A percentile compares a stretch with the other conserved stretches of the same genome.
Evolutionary conservation across 2,888 invertebrate species (phyloP).

Genomic region (Lepidochrysops patricia): DNA sequence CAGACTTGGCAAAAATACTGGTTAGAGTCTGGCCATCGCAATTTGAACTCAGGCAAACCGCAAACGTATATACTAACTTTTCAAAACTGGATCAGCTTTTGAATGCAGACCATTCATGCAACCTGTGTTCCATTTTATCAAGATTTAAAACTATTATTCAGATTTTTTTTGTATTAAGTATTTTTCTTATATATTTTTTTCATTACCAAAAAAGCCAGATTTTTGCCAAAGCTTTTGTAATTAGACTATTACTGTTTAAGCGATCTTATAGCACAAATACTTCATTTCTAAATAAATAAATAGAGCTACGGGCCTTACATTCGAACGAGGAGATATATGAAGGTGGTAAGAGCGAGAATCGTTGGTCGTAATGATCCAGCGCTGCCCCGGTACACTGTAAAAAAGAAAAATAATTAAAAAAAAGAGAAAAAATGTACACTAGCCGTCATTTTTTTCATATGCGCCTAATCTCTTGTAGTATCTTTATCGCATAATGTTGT

Average conservation of each 20-base stretch:
- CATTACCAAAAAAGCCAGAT: neutral
- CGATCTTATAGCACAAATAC: conserved; percentile 20
- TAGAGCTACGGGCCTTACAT: conserved; percentile 38
- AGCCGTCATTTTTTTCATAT: too few species aligned
- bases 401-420: conserved; percentile 22
- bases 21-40: too few species aligned
- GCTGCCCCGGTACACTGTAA: conserved; percentile 45
- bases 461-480: too few species aligned
- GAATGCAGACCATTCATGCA: too few species aligned
- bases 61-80: too few species aligned
- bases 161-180: neutral
- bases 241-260: conserved; percentile 13
- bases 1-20: neutral
- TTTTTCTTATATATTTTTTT: neutral
- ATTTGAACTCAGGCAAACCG: too few species aligned
- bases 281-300: conserved; percentile 49
- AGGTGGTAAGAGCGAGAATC: conserved; percentile 34
- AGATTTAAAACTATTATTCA: too few species aligned
- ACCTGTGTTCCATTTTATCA: neutral
- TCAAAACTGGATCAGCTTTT: too few species aligned
- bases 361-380: conserved; percentile 39
- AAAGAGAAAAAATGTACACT: too few species aligned
- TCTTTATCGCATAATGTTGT: too few species aligned
- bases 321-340: conserved; percentile 62
- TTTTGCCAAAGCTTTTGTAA: neutral